These are phyloP conservation scores for Drosophila mulleri DNA, from an alignment of 2,888 invertebrate species.

Conservation along the genomic window DNA sequence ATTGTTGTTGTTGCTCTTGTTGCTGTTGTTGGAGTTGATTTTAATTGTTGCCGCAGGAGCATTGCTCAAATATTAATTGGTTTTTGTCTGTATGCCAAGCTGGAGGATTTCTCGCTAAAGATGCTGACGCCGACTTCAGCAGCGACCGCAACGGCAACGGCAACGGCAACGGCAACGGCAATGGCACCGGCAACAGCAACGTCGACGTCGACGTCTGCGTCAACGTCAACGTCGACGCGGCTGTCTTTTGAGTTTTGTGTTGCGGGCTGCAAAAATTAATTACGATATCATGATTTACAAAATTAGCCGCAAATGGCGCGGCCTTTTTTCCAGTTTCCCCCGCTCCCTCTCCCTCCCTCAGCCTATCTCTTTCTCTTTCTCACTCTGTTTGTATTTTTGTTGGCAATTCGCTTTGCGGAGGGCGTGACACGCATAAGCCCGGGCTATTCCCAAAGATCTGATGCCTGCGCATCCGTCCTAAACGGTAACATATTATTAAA, in stretches of 20 bases:
- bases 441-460: slow-evolving; percentile 11
- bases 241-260: slow-evolving; percentile 47
- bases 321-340: slow-evolving; percentile 37
- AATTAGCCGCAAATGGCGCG: slow-evolving; percentile 79
- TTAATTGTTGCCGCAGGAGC: slow-evolving; percentile 84
- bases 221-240: slow-evolving; percentile 29
- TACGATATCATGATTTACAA: slow-evolving; percentile 80
- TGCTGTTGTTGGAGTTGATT: slow-evolving; percentile 66
- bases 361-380: slow-evolving; percentile 11
- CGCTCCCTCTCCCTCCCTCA: neutral
- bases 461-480: slow-evolving; percentile 10
- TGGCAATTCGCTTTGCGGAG: neutral
- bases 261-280: slow-evolving; percentile 77
- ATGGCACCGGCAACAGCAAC: slow-evolving; percentile 5
- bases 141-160: slow-evolving; percentile 2
- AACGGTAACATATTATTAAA: slow-evolving; percentile 18
- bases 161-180: slow-evolving; percentile 2
- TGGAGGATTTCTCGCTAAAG: slow-evolving; percentile 71
- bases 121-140: slow-evolving; percentile 30
- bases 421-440: slow-evolving; percentile 39
- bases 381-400: neutral
- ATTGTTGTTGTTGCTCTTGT: slow-evolving; percentile 27
- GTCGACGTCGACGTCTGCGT: neutral
- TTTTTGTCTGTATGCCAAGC: slow-evolving; percentile 66
- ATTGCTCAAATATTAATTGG: slow-evolving; percentile 84